A percentile compares a stretch with the other conserved stretches of the same genome.
phyloP scores from a whole-genome alignment of 2,113 vertebrate species.

The Casuarius casuarius region DNA sequence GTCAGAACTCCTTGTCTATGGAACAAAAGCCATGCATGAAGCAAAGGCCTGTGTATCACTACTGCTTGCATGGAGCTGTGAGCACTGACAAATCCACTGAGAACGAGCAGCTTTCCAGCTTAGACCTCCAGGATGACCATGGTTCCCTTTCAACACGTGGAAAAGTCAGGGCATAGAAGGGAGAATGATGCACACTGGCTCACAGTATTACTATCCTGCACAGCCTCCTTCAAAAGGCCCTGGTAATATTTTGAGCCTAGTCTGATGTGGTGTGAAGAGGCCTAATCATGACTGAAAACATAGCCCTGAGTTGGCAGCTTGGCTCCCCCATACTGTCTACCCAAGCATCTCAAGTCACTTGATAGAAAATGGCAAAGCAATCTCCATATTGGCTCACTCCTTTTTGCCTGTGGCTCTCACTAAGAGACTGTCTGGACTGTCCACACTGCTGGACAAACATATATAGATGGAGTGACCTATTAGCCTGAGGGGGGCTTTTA shows the following conservation, averaged over 20 bases:
- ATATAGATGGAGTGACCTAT: not conserved
- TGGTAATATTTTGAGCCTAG: not conserved
- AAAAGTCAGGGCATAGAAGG: not conserved
- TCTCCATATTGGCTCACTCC: not conserved
- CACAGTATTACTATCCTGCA: not conserved
- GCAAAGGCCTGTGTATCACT: not conserved
- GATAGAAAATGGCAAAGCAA: not conserved
- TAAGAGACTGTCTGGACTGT: not conserved
- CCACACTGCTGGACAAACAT: not conserved
- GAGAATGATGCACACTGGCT: not conserved
- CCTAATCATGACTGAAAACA: not conserved
- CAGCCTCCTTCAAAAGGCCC: not conserved
- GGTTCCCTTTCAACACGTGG: not conserved
- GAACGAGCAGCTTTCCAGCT: not conserved
- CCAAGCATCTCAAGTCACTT: not conserved
- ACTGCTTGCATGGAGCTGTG: not conserved
- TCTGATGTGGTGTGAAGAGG: not conserved
- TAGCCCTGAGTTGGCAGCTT: not conserved
- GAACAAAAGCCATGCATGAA: not conserved
- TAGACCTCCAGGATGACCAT: rapidly evolving
- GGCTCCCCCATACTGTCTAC: not conserved
- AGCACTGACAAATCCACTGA: not conserved
- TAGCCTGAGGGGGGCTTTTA: not conserved
- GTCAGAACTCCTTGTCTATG: not conserved
- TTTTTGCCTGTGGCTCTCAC: not conserved